phyloP scores from a whole-genome alignment of 2,797 vertebrate species.

The Phataginus tricuspis region DNA sequence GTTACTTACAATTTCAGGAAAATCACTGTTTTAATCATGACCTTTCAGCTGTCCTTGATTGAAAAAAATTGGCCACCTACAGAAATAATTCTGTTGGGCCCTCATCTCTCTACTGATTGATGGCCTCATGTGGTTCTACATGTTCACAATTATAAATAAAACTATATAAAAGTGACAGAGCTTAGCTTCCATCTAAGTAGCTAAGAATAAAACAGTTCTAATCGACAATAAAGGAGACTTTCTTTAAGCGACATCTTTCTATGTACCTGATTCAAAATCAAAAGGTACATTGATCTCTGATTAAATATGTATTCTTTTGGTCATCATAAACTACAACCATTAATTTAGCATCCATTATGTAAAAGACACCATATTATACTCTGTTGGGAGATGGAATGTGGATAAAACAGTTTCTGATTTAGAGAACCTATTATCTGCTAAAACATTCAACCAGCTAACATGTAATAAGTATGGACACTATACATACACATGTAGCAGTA shows the following conservation, averaged over 20 bases:
- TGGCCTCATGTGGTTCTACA: conserved; percentile 85
- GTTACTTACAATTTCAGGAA: conserved; percentile 85
- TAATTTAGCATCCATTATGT: conserved; percentile 75
- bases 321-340: conserved; percentile 63
- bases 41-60: conserved; percentile 89
- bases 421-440: conserved; percentile 62
- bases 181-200: conserved; percentile 78
- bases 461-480: conserved; percentile 19
- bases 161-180: conserved; percentile 82
- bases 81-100: conserved; percentile 86
- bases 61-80: conserved; percentile 89
- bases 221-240: conserved; percentile 69
- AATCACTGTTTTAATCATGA: conserved; percentile 90
- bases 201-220: conserved; percentile 76
- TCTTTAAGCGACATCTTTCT: conserved; percentile 70
- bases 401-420: conserved; percentile 61
- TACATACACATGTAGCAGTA: background rate
- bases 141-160: conserved; percentile 87
- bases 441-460: conserved; percentile 40
- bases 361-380: conserved; percentile 61
- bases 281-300: conserved; percentile 67
- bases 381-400: conserved; percentile 44
- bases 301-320: conserved; percentile 67
- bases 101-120: conserved; percentile 84
- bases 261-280: conserved; percentile 65